These are phyloP conservation scores for Bombus pyrosoma DNA, from an alignment of 1,140 invertebrate genomes.

Conservation along the genomic window DNA sequence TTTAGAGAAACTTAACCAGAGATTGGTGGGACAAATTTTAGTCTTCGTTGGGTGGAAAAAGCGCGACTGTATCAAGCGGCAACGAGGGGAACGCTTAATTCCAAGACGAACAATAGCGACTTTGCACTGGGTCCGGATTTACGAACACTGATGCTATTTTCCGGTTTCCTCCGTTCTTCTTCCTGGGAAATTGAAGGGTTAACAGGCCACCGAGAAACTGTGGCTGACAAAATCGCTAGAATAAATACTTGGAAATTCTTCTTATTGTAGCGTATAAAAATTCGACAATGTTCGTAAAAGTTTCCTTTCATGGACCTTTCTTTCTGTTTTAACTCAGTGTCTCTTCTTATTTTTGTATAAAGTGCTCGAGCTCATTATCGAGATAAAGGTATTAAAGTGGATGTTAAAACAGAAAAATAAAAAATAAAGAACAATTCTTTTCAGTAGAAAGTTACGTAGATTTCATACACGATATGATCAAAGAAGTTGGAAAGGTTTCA, in stretches of 20 bases:
- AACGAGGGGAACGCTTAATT: constrained; percentile 20
- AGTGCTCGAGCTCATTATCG: neutral
- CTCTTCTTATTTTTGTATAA: neutral
- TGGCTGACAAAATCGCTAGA: neutral
- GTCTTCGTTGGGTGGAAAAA: neutral
- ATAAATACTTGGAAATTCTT: neutral
- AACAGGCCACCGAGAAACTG: neutral
- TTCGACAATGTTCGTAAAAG: neutral
- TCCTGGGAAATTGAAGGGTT: constrained; percentile 5
- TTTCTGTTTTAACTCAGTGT: neutral
- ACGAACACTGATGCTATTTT: constrained; percentile 28
- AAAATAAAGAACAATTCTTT: neutral
- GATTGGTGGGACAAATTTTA: neutral
- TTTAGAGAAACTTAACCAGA: neutral
- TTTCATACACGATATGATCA: too few species aligned
- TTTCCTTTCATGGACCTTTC: neutral
- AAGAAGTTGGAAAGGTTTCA: too few species aligned
- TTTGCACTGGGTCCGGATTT: neutral
- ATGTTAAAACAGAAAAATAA: neutral
- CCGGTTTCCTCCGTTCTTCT: neutral
- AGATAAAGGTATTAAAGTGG: neutral
- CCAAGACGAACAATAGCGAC: constrained; percentile 26
- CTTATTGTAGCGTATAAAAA: too few species aligned
- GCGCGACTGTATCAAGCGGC: constrained; percentile 10
- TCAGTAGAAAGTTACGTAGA: too few species aligned